Evolutionary conservation across 2,888 invertebrate genomes (phyloP).

Genomic region (Callimorpha dominula): DNA sequence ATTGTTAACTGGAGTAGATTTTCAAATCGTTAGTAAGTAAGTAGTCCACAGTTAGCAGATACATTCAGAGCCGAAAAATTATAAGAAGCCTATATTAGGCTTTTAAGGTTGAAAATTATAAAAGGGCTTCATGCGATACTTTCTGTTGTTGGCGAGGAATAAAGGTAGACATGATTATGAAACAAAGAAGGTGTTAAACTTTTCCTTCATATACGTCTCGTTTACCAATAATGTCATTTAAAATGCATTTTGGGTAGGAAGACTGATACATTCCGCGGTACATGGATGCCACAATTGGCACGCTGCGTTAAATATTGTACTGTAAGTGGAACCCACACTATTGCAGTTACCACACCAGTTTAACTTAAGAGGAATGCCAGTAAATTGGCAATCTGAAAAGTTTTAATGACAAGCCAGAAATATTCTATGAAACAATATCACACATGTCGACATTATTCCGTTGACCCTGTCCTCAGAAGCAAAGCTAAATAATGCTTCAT

Average conservation of each 20-base stretch:
- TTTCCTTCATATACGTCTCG: too few relatives aligned
- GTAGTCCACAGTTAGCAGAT: neutral
- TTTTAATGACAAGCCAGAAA: neutral
- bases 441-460: neutral
- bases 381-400: neutral
- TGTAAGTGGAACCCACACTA: neutral
- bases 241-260: too few relatives aligned
- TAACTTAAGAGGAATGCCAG: neutral
- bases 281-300: neutral
- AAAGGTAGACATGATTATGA: neutral
- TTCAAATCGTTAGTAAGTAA: neutral
- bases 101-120: neutral
- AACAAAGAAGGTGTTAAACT: too few relatives aligned
- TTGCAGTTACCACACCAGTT: neutral
- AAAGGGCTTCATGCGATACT: neutral
- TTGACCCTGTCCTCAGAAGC: neutral
- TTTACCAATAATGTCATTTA: too few relatives aligned
- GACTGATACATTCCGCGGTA: too few relatives aligned
- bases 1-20: neutral
- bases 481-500: conserved; percentile 7
- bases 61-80: neutral
- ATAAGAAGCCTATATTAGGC: neutral
- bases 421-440: neutral
- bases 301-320: neutral
- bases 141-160: neutral